These are phyloP conservation scores for Tiliacea citrago DNA, from an alignment of 2,888 invertebrate species.

Conservation along the genomic window DNA sequence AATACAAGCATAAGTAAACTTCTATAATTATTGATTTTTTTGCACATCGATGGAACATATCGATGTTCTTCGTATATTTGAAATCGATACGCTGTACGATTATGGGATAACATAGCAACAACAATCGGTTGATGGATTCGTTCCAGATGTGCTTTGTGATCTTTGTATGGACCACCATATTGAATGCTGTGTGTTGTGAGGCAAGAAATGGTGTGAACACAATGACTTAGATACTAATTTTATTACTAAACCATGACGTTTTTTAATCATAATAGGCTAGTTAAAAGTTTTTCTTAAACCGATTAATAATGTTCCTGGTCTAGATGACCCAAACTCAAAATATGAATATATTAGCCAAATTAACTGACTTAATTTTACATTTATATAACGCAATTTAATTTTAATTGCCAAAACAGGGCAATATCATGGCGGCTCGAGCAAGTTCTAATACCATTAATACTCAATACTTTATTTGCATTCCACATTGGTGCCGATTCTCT, in stretches of 20 bases:
- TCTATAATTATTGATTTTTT: constrained; percentile 59
- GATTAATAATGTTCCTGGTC: too few species aligned
- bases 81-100: constrained; percentile 44
- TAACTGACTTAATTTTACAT: too few species aligned
- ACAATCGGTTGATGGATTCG: constrained; percentile 44
- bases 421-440: too few species aligned
- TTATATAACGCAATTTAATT: too few species aligned
- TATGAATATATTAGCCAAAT: background rate
- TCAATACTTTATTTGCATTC: too few species aligned
- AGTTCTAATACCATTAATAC: too few species aligned
- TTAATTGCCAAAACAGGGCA: too few species aligned
- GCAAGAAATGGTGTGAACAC: background rate
- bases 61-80: constrained; percentile 41
- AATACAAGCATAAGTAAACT: constrained; percentile 52
- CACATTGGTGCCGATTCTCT: too few species aligned
- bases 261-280: too few species aligned
- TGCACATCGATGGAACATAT: constrained; percentile 54
- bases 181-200: background rate
- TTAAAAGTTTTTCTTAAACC: too few species aligned
- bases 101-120: constrained; percentile 26
- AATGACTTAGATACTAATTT: background rate
- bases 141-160: constrained; percentile 42
- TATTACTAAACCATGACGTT: background rate
- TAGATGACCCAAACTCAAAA: too few species aligned
- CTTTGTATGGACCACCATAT: constrained; percentile 11